Percentiles rank a stretch among this genome's conserved stretches.
These are phyloP conservation scores for Telenomus remus DNA, from an alignment of 1,140 invertebrate genomes.

Conservation along the genomic window DNA sequence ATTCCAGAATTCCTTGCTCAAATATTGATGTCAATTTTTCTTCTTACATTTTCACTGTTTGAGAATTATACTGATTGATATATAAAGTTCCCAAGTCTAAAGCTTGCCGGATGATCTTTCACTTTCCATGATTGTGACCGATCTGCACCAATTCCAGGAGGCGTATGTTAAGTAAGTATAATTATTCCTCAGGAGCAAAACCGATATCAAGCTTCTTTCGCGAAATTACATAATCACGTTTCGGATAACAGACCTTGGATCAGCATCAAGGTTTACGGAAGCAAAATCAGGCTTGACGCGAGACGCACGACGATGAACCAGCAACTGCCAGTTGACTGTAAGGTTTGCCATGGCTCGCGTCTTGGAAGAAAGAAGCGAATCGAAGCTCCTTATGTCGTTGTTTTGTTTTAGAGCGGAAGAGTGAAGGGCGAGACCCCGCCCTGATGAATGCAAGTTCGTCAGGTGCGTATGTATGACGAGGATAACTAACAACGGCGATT, in stretches of 20 bases:
- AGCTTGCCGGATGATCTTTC: not conserved
- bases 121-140: not conserved
- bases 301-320: constrained; percentile 53
- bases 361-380: constrained; percentile 63
- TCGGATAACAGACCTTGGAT: constrained; percentile 29
- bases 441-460: constrained; percentile 37
- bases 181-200: too few species aligned
- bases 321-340: constrained; percentile 62
- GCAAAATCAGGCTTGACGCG: constrained; percentile 16
- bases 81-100: too few species aligned
- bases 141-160: too few species aligned
- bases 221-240: constrained; percentile 40
- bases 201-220: constrained; percentile 21
- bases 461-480: constrained; percentile 18
- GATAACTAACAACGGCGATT: constrained; percentile 45
- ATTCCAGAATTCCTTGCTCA: too few species aligned
- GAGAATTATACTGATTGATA: too few species aligned
- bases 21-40: too few species aligned
- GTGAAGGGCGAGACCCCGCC: constrained; percentile 64
- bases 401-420: constrained; percentile 61
- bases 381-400: constrained; percentile 51
- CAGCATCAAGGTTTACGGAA: constrained; percentile 41
- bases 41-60: too few species aligned
- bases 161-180: too few species aligned
- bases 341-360: constrained; percentile 48